A percentile compares a stretch with the other conserved stretches of the same genome.
These are phyloP conservation scores for Chondrosia reniformis DNA, from an alignment of 37 sponge, comb jelly and placozoan genomes.

Conservation along the genomic window DNA sequence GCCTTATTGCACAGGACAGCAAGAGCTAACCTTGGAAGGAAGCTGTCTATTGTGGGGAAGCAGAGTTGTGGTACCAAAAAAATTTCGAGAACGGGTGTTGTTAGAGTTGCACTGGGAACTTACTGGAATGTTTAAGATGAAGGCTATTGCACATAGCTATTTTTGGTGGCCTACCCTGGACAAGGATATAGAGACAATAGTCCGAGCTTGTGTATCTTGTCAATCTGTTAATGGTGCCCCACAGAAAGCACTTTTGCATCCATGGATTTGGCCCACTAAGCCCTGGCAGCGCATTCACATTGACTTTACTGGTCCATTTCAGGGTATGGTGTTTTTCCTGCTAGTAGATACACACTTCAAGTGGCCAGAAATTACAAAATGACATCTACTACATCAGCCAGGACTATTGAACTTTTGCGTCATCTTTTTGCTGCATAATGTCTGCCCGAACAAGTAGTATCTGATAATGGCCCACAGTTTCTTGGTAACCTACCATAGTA, in stretches of 20 bases:
- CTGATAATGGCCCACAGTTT: slow-evolving; percentile 13
- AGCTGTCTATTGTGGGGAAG: background rate
- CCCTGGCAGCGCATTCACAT: slow-evolving; percentile 15
- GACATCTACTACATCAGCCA: background rate
- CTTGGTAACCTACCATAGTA: background rate
- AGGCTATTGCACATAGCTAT: background rate
- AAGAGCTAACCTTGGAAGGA: background rate
- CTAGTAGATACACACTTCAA: background rate
- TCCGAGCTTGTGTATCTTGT: background rate
- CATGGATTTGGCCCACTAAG: slow-evolving; percentile 8
- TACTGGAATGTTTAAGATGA: slow-evolving; percentile 5
- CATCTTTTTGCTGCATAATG: background rate
- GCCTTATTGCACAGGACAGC: background rate
- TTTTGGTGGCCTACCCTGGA: slow-evolving; percentile 20
- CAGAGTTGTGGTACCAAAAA: background rate
- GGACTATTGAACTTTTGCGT: background rate
- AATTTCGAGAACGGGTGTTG: background rate
- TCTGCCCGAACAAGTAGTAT: slow-evolving; percentile 6
- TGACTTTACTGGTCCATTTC: slow-evolving; percentile 17
- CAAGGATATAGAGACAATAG: background rate
- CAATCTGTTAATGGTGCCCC: background rate
- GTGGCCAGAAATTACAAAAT: background rate
- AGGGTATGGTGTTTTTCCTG: background rate
- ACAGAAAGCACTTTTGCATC: slow-evolving; percentile 5
- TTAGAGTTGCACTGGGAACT: background rate